Conservation (phyloP, 1,140 invertebrate species). For the Achroia grisella region DNA sequence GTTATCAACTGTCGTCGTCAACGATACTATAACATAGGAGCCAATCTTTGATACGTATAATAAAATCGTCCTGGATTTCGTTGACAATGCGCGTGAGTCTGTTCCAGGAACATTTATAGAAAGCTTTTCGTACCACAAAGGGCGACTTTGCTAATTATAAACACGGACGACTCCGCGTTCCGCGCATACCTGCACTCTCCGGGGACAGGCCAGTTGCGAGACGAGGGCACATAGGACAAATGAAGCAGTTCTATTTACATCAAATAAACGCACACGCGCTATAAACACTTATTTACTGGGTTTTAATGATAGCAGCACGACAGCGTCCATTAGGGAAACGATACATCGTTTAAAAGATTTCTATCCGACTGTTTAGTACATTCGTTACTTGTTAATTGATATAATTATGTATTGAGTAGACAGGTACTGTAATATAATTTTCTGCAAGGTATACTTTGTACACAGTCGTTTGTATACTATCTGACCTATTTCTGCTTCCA, state of each 20-base stretch:
- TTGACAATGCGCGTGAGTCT: conserved; percentile 2
- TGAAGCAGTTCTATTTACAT: conserved; percentile 22
- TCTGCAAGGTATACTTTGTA: no score
- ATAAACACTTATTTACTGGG: no score
- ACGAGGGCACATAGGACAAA: conserved; percentile 7
- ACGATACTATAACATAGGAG: no score
- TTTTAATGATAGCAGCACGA: not conserved
- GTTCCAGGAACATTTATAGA: conserved; percentile 26
- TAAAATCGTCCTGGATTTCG: not conserved
- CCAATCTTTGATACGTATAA: not conserved
- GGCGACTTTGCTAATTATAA: conserved; percentile 44
- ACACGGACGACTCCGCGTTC: conserved; percentile 31
- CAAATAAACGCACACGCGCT: not conserved
- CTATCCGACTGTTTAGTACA: no score
- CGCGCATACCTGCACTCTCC: conserved; percentile 22
- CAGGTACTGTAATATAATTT: no score
- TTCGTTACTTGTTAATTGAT: no score
- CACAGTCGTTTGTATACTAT: no score
- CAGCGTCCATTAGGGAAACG: not conserved
- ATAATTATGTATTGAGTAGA: no score
- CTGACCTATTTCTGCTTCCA: no score
- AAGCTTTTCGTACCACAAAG: conserved; percentile 26
- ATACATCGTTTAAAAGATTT: no score
- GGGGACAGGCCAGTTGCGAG: conserved; percentile 10
- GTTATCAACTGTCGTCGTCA: no score